A percentile compares a stretch with the other conserved stretches of the same genome.
phyloP scores from a whole-genome alignment of 2,888 invertebrate genomes.

The Drosophila robusta region DNA sequence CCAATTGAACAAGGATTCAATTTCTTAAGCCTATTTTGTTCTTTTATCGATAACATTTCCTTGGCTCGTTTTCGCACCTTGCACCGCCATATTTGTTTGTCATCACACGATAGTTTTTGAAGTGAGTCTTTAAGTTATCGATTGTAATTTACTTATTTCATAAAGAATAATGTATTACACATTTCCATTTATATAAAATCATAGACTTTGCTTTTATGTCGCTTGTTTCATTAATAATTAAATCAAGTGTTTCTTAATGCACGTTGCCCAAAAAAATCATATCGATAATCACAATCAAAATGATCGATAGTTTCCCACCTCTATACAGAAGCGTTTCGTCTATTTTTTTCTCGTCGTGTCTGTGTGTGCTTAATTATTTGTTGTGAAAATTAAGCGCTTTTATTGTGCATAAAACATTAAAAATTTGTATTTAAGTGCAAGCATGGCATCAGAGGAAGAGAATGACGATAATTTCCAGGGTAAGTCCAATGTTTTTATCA shows the following conservation, averaged over 20 bases:
- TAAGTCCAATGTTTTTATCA: constrained; percentile 86
- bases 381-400: constrained; percentile 72
- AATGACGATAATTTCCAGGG: constrained; percentile 94
- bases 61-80: constrained; percentile 3
- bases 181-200: too few species aligned
- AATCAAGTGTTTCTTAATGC: neutral
- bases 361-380: constrained; percentile 76
- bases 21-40: neutral
- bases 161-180: too few species aligned
- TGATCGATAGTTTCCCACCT: constrained; percentile 37
- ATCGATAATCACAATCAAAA: constrained; percentile 14
- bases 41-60: constrained; percentile 6
- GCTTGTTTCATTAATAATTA: neutral
- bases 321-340: constrained; percentile 50
- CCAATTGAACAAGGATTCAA: too few species aligned
- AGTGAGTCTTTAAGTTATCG: neutral
- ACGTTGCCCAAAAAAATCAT: neutral
- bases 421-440: constrained; percentile 68
- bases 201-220: neutral
- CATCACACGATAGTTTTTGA: neutral
- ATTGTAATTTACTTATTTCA: neutral
- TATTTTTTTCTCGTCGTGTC: constrained; percentile 77
- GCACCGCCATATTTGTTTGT: constrained; percentile 70
- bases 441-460: constrained; percentile 95
- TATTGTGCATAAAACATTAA: constrained; percentile 65